Evolutionary conservation across 64 coral and sea anemone genomes (phyloP).

Genomic region (Actinia tenebrosa): DNA sequence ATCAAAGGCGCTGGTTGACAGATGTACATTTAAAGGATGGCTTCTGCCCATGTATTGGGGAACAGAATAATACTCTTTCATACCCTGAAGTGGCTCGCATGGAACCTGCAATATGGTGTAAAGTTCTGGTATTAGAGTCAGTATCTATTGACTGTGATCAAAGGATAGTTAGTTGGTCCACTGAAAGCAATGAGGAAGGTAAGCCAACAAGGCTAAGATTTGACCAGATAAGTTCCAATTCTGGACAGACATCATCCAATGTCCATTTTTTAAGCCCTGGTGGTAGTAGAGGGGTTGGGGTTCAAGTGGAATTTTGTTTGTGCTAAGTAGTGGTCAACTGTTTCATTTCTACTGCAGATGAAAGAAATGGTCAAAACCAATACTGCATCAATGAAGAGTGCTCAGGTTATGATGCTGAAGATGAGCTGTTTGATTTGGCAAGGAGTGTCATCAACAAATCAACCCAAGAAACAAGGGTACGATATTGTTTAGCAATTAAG

Average conservation of each 20-base stretch:
- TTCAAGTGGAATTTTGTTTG: no score
- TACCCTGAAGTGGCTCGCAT: slow-evolving; percentile 27
- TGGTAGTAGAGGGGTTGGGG: no score
- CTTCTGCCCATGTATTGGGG: slow-evolving; percentile 64
- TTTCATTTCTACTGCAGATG: background rate
- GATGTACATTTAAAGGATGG: slow-evolving; percentile 73
- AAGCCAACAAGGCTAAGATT: background rate
- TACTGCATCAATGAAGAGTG: slow-evolving; percentile 82
- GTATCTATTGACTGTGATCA: slow-evolving; percentile 77
- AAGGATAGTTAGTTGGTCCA: slow-evolving; percentile 68
- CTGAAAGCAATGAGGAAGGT: slow-evolving; percentile 40
- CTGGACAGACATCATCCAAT: no score
- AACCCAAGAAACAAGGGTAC: background rate
- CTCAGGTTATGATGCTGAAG: slow-evolving; percentile 92
- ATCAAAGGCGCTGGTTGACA: slow-evolving; percentile 70
- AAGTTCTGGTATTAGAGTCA: slow-evolving; percentile 78
- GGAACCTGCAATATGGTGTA: slow-evolving; percentile 90
- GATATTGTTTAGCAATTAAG: background rate
- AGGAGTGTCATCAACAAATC: slow-evolving; percentile 44
- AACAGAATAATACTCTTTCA: background rate
- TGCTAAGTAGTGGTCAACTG: no score
- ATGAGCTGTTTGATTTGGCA: slow-evolving; percentile 86
- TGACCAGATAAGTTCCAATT: no score
- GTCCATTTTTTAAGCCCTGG: no score
- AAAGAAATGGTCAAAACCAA: slow-evolving; percentile 28